Evolutionary conservation across 2,888 invertebrate genomes (phyloP).

Genomic region (Belgica antarctica): DNA sequence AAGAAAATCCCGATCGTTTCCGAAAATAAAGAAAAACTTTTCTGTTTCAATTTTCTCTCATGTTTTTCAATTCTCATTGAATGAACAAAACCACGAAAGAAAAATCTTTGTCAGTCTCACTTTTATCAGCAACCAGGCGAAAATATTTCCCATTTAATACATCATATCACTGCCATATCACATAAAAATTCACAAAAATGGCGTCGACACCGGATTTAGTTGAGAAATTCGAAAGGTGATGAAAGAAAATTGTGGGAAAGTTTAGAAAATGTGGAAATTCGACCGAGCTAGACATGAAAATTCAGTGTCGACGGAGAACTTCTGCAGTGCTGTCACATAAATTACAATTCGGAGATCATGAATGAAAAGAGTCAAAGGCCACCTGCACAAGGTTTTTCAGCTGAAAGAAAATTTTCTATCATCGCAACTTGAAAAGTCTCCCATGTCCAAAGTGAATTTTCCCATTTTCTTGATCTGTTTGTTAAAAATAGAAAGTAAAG

Average conservation of each 20-base stretch:
- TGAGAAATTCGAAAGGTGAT: slow-evolving; percentile 30
- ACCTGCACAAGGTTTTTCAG: neutral
- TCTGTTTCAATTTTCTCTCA: neutral
- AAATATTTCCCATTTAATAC: neutral
- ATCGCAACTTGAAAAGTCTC: neutral
- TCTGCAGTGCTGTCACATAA: no score
- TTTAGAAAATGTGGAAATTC: neutral
- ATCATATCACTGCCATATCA: neutral
- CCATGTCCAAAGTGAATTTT: slow-evolving; percentile 8
- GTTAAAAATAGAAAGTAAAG: slow-evolving; percentile 43
- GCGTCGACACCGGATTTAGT: slow-evolving; percentile 23
- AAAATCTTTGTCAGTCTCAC: slow-evolving; percentile 8
- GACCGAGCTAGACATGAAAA: no score
- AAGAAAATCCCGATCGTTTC: neutral
- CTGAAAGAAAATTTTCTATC: neutral
- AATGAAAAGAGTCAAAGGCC: neutral
- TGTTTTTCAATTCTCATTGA: no score
- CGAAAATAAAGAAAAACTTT: slow-evolving; percentile 10
- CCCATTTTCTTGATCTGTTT: slow-evolving; percentile 22
- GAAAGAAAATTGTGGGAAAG: neutral
- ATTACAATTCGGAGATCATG: no score
- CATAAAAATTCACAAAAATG: slow-evolving; percentile 15
- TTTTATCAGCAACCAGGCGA: neutral
- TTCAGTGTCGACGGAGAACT: no score
- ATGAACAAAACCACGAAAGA: neutral